A percentile compares a stretch with the other conserved stretches of the same genome.
Evolutionary conservation across 2,113 vertebrate species (phyloP).

Genomic region (Danionella cerebrum): DNA sequence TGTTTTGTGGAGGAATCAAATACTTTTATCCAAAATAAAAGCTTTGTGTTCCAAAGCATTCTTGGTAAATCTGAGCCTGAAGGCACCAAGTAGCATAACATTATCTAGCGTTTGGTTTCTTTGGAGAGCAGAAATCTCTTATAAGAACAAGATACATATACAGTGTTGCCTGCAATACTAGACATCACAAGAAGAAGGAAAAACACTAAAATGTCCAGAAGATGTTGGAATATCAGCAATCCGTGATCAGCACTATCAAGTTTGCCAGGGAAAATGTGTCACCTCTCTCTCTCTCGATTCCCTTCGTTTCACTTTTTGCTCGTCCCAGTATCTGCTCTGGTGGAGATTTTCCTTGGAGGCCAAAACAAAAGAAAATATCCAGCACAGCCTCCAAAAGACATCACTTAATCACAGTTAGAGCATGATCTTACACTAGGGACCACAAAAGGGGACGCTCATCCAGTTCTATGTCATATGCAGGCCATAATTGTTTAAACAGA

Average conservation of each 20-base stretch:
- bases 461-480: conserved; percentile 42
- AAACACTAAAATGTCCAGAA: conserved; percentile 8
- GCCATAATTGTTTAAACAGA: conserved; percentile 51
- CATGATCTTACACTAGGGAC: conserved; percentile 34
- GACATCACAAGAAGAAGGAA: not conserved
- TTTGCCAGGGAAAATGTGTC: not conserved
- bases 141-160: too few relatives aligned
- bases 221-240: conserved; percentile 1
- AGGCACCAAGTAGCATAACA: too few relatives aligned
- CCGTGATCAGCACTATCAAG: conserved; percentile 1
- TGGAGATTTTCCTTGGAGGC: conserved; percentile 46
- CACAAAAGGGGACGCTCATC: not conserved
- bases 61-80: too few relatives aligned
- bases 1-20: too few relatives aligned
- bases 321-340: conserved; percentile 31
- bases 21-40: too few relatives aligned
- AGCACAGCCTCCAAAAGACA: conserved; percentile 41
- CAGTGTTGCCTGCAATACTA: not conserved
- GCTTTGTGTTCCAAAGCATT: too few relatives aligned
- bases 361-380: conserved; percentile 44
- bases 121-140: too few relatives aligned
- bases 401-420: conserved; percentile 55
- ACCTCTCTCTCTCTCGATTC: not conserved
- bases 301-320: not conserved
- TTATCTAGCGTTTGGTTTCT: too few relatives aligned